phyloP scores from a whole-genome alignment of 2,797 vertebrate genomes.

The Dallia pectoralis region DNA sequence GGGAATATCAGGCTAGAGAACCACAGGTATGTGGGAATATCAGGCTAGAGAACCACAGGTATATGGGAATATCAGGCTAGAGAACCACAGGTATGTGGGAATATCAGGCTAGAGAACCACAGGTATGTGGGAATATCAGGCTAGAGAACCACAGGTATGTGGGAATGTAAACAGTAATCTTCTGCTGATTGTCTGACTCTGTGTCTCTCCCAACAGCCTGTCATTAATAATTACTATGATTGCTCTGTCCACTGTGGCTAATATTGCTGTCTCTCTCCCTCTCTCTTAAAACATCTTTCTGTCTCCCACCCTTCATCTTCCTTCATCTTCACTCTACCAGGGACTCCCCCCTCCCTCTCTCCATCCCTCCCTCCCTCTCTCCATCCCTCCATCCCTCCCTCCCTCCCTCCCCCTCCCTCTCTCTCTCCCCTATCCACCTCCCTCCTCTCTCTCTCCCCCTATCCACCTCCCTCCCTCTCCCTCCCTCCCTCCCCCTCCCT shows the following conservation, averaged over 20 bases:
- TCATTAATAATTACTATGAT: conserved; percentile 6
- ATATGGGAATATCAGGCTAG: neutral
- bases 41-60: too few relatives aligned
- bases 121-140: neutral
- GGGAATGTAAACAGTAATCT: neutral
- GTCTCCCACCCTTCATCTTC: neutral
- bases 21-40: neutral
- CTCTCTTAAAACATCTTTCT: neutral
- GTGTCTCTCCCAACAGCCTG: conserved; percentile 13
- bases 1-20: neutral
- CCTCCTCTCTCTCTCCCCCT: neutral
- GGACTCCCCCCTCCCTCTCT: too few relatives aligned
- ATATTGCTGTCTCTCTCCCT: neutral
- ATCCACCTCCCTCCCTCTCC: neutral
- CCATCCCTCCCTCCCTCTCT: neutral
- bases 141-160: neutral
- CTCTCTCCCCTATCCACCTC: neutral
- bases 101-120: neutral
- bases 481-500: neutral
- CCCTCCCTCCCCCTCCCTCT: neutral
- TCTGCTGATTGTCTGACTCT: neutral
- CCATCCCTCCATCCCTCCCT: neutral
- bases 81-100: neutral
- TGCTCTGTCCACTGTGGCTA: conserved; percentile 22
- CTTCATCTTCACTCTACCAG: neutral